These are phyloP conservation scores for Batillaria attramentaria DNA, from an alignment of 1,140 invertebrate species.

Conservation along the genomic window DNA sequence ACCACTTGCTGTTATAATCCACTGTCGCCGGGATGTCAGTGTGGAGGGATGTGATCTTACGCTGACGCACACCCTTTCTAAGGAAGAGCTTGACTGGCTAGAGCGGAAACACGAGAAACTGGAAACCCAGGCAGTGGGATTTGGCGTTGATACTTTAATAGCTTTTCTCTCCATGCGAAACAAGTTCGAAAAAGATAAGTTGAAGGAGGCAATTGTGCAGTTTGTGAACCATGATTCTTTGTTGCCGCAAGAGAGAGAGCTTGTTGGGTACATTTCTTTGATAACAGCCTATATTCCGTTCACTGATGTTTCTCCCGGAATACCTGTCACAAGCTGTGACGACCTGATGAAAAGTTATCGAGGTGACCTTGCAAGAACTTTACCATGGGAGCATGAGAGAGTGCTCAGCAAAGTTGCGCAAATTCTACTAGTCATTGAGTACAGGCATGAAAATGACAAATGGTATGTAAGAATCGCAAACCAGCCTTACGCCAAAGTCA, in stretches of 20 bases:
- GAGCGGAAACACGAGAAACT: neutral
- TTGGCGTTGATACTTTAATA: neutral
- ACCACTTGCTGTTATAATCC: neutral
- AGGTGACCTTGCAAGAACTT: neutral
- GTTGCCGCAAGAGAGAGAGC: neutral
- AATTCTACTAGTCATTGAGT: neutral
- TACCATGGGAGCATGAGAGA: no score
- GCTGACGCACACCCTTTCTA: neutral
- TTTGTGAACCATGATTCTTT: neutral
- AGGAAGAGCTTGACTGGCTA: neutral
- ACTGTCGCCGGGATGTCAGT: neutral
- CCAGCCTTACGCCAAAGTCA: neutral
- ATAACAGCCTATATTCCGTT: neutral
- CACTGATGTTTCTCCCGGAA: neutral
- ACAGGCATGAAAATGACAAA: neutral
- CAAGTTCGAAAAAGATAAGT: neutral
- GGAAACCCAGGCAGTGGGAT: neutral
- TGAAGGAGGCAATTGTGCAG: neutral
- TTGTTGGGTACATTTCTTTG: neutral
- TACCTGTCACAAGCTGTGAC: neutral
- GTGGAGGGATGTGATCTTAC: neutral
- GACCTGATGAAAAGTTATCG: neutral
- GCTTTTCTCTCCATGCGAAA: neutral
- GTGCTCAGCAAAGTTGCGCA: neutral
- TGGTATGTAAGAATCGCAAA: slow-evolving; percentile 6